Evolutionary conservation across 2,888 invertebrate genomes (phyloP).

Genomic region (Petrolisthes manimaculis): DNA sequence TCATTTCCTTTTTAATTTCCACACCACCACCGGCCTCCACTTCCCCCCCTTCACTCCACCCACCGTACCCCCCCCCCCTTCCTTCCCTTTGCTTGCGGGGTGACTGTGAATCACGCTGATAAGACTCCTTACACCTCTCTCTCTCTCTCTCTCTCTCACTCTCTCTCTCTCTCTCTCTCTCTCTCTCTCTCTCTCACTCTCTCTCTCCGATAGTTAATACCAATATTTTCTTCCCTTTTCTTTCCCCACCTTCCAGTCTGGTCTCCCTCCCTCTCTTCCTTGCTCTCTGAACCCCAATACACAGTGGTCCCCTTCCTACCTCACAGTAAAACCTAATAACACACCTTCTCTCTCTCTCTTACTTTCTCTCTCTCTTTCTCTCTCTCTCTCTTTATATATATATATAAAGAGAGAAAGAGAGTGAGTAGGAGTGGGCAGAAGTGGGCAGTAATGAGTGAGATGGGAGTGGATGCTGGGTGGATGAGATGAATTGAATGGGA

Average conservation of each 20-base stretch:
- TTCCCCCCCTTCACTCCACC: neutral
- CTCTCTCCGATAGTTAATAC: neutral
- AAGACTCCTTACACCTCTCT: neutral
- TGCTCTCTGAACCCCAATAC: neutral
- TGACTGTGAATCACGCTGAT: neutral
- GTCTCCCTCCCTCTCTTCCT: neutral
- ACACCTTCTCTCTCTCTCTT: neutral
- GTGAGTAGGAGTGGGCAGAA: no score
- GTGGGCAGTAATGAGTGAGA: no score
- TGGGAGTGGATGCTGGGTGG: no score
- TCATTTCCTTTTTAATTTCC: neutral
- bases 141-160: conserved; percentile 36
- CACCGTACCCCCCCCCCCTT: neutral
- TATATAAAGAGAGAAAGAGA: no score
- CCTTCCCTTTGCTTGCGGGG: neutral
- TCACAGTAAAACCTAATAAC: neutral
- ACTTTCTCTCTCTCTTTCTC: no score
- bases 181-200: conserved; percentile 14
- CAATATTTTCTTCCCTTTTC: no score
- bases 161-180: conserved; percentile 31
- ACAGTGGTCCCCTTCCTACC: neutral
- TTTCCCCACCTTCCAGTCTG: neutral
- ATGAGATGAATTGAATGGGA: no score
- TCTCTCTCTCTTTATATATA: no score
- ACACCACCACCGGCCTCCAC: no score